Evolutionary conservation across 2,888 invertebrate species (phyloP).

Genomic region (Eristalinus sepulchralis): DNA sequence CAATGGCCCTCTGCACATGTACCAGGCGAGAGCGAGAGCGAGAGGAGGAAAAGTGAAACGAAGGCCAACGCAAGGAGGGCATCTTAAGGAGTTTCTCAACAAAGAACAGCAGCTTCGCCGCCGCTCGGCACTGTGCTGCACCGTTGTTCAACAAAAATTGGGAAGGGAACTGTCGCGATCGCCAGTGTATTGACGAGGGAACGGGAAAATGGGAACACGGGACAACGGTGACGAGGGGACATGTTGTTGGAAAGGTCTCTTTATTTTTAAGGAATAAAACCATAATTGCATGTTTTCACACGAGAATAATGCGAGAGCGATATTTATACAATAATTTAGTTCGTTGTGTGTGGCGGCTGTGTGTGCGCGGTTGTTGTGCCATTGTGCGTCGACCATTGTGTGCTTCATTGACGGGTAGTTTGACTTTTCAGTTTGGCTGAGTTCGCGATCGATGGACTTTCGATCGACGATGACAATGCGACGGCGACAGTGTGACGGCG

Average conservation of each 20-base stretch:
- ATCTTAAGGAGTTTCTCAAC: slow-evolving; percentile 25
- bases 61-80: slow-evolving; percentile 27
- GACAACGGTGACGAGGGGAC: neutral
- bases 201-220: neutral
- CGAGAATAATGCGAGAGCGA: slow-evolving; percentile 74
- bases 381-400: slow-evolving; percentile 47
- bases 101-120: neutral
- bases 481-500: neutral
- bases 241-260: neutral
- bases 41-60: neutral
- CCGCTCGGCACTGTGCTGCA: too few species aligned
- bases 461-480: neutral
- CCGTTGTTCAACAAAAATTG: too few species aligned
- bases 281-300: slow-evolving; percentile 79
- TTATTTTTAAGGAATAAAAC: slow-evolving; percentile 73
- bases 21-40: neutral
- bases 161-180: too few species aligned
- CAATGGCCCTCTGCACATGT: neutral
- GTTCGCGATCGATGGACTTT: neutral
- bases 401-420: slow-evolving; percentile 15
- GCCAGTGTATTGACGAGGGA: too few species aligned
- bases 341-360: slow-evolving; percentile 37
- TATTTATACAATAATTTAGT: slow-evolving; percentile 71
- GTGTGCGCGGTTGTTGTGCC: slow-evolving; percentile 57
- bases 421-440: slow-evolving; percentile 43